Base-by-base conservation (phyloP, 2,888 invertebrate species). In the Tachina fera region DNA sequence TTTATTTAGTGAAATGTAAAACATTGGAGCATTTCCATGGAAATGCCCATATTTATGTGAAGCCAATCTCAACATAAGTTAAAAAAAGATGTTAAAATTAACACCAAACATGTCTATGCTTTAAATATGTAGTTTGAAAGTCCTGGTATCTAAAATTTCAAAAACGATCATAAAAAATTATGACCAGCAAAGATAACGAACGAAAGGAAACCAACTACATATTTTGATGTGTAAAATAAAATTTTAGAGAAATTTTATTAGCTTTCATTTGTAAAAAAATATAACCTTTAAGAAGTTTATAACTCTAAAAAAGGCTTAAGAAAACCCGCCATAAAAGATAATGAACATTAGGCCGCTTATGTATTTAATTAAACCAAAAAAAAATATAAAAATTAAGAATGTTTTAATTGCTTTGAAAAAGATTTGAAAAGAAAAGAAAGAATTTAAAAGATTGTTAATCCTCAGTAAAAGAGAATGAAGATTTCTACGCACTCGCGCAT, bases 361-460 rank as follows among this genome's bases (percentile, higher is more conserved):
- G 0, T 22, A 49, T 53, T 75, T 61, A 14, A 60, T 67, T 70
- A 49, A 65, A 49, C 65, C 49, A 49, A 3, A 19, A 51, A 51
- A n/a, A n/a, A n/a, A n/a, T n/a, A n/a, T n/a, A n/a, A n/a, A n/a
- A 76, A 61, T 22, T 41, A 72, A 86, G 79, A 83, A 67, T 56
- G 60, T 71, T 86, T 75, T 86, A 86, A 86, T 86, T 86, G 75
- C 56, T 71, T 39, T 43, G 39, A 43, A 70, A 70, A 72, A 39
- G 67, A 72, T 60, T 65, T 65, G 19, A 63, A 47, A 56, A 49
- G 51, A 68, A 45, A 49, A 47, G 47, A 72, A 72, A 74, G 81
- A 67, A 14, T 74, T 74, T 78, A 70, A 80, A 85, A 82, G 77
- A 74, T 74, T 72, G 60, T 79, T 86, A 83, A 86, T 86, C 85